Conservation (phyloP, 2,113 vertebrate species). For the Benitochromis conjunctus region DNA sequence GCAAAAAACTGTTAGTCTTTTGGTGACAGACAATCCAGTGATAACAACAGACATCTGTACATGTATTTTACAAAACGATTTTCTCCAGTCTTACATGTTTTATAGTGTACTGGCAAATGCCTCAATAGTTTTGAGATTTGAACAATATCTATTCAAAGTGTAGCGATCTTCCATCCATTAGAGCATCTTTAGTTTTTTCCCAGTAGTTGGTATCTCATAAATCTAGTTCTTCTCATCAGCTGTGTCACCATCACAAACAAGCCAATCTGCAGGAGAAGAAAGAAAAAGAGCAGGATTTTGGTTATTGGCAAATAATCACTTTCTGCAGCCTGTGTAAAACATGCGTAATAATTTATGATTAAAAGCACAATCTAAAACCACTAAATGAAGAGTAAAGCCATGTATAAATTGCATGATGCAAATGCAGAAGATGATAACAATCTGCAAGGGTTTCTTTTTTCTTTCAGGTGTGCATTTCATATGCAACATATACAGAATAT, state of each 20-base stretch:
- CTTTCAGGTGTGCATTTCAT: background rate
- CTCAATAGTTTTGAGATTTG: background rate
- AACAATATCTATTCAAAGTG: background rate
- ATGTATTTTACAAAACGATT: background rate
- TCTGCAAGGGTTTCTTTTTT: background rate
- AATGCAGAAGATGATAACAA: background rate
- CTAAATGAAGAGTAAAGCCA: background rate
- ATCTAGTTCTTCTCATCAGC: slow-evolving; percentile 47
- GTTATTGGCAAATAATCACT: background rate
- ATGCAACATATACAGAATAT: background rate
- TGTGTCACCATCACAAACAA: slow-evolving; percentile 25
- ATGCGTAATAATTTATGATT: background rate
- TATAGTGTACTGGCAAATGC: background rate
- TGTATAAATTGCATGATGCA: background rate
- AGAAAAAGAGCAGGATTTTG: background rate
- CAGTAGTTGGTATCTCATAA: slow-evolving; percentile 25
- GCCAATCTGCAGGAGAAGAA: slow-evolving; percentile 15
- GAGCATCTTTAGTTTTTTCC: background rate
- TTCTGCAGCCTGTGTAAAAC: background rate
- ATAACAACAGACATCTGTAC: background rate
- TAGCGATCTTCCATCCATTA: background rate
- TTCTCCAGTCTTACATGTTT: background rate
- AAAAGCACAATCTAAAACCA: background rate
- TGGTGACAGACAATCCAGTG: background rate
- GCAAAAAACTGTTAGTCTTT: background rate